These are phyloP conservation scores for Struthio camelus DNA, from an alignment of 2,113 vertebrate genomes.

Conservation along the genomic window DNA sequence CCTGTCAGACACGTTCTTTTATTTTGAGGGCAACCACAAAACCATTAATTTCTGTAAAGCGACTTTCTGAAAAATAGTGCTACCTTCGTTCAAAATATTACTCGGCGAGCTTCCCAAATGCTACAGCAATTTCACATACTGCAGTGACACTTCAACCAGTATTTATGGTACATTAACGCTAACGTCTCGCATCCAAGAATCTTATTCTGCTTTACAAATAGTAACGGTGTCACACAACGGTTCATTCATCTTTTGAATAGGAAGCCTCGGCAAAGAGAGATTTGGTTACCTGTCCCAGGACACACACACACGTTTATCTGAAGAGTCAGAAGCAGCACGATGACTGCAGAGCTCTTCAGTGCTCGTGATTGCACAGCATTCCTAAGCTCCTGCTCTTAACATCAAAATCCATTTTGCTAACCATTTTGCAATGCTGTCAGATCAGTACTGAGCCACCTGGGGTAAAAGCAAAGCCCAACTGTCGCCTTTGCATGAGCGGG, in stretches of 20 bases:
- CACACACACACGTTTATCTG: not conserved
- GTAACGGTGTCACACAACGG: not conserved
- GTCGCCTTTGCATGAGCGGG: not conserved
- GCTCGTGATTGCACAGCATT: rapidly evolving
- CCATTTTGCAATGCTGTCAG: not conserved
- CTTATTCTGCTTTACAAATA: not conserved
- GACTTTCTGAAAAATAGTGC: not conserved
- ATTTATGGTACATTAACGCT: not conserved
- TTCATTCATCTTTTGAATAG: not conserved
- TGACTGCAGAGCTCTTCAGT: rapidly evolving
- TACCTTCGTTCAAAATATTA: not conserved
- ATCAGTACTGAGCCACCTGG: not conserved
- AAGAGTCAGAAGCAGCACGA: not conserved
- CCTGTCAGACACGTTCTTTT: not conserved
- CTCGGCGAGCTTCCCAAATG: not conserved
- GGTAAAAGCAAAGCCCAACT: not conserved
- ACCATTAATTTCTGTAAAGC: not conserved
- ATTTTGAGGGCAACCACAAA: not conserved
- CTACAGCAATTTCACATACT: not conserved
- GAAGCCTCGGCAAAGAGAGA: not conserved
- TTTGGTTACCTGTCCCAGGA: not conserved
- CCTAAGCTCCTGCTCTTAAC: not conserved
- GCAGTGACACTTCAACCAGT: not conserved
- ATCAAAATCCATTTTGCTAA: not conserved
- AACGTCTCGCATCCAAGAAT: not conserved